Conservation (phyloP, 2,113 vertebrate species). For the Hirundichthys speculiger region DNA sequence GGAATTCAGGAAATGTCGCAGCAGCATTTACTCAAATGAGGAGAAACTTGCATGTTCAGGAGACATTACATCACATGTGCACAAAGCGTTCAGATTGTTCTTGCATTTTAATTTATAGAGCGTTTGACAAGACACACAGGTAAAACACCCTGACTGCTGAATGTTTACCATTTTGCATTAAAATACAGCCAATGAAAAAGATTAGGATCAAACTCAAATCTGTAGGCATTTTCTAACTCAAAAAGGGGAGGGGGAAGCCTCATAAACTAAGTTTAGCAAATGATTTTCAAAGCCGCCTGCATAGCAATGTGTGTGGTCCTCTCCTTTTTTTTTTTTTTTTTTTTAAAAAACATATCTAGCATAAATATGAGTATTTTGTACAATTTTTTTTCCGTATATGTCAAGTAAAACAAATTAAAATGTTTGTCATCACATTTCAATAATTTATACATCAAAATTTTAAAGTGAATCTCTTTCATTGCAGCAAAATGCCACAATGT, state of each 20-base stretch:
- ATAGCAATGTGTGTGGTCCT: conserved; percentile 70
- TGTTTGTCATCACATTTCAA: conserved; percentile 54
- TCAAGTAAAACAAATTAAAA: conserved; percentile 71
- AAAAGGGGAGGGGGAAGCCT: too few relatives aligned
- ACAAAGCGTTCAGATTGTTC: too few relatives aligned
- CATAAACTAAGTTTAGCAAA: too few relatives aligned
- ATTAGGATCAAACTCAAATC: too few relatives aligned
- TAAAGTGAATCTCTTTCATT: conserved; percentile 55
- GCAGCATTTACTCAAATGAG: neutral
- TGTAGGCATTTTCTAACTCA: too few relatives aligned
- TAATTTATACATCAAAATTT: conserved; percentile 61
- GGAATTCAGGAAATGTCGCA: neutral
- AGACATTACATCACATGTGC: too few relatives aligned
- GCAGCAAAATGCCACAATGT: conserved; percentile 49
- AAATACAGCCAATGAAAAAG: too few relatives aligned
- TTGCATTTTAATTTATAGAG: too few relatives aligned
- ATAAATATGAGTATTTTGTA: conserved; percentile 77
- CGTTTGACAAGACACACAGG: too few relatives aligned
- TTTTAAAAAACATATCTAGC: conserved; percentile 32
- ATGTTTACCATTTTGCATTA: too few relatives aligned
- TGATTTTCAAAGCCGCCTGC: conserved; percentile 41
- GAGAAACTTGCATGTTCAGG: too few relatives aligned
- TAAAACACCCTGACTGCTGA: too few relatives aligned
- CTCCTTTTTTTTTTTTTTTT: conserved; percentile 43
- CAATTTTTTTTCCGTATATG: conserved; percentile 58